Percentiles rank a stretch among this genome's conserved stretches.
phyloP scores from a whole-genome alignment of 2,797 vertebrate species.

The Chaenodraco wilsoni region DNA sequence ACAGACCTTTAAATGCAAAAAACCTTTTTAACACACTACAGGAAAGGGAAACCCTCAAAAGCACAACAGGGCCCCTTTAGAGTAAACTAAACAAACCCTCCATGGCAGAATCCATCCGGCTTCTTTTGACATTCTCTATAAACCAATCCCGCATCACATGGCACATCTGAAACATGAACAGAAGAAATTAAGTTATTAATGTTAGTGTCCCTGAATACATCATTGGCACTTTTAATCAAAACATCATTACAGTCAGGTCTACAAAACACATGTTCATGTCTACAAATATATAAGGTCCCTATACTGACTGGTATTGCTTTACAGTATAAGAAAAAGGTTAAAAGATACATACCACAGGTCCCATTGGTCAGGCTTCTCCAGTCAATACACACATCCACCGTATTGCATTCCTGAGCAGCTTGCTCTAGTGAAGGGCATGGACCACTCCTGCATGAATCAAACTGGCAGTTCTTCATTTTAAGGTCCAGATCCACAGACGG shows the following conservation, averaged over 20 bases:
- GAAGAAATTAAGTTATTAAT: not conserved
- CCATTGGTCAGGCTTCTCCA: slow-evolving; percentile 78
- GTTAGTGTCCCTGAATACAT: not conserved
- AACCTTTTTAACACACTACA: too few species aligned
- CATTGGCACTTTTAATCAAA: not conserved
- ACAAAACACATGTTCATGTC: not conserved
- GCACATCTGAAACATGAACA: slow-evolving; percentile 57
- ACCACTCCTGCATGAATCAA: slow-evolving; percentile 61
- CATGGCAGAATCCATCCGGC: slow-evolving; percentile 68
- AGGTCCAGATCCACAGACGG: slow-evolving; percentile 33
- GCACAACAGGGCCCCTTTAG: too few species aligned
- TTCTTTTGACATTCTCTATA: slow-evolving; percentile 64
- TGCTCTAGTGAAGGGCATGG: slow-evolving; percentile 71
- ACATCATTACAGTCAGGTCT: not conserved
- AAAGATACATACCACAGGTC: slow-evolving; percentile 68
- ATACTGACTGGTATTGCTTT: not conserved
- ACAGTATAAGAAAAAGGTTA: not conserved
- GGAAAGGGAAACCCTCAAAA: too few species aligned
- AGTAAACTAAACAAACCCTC: slow-evolving; percentile 67
- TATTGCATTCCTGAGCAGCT: slow-evolving; percentile 72
- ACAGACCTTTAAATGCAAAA: too few species aligned
- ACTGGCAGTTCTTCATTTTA: slow-evolving; percentile 66
- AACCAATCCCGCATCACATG: slow-evolving; percentile 66
- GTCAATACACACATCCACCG: slow-evolving; percentile 62
- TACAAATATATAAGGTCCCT: not conserved